A percentile compares a stretch with the other conserved stretches of the same genome.
Conservation (phyloP, 2,888 invertebrate species). For the Panorpa germanica region DNA sequence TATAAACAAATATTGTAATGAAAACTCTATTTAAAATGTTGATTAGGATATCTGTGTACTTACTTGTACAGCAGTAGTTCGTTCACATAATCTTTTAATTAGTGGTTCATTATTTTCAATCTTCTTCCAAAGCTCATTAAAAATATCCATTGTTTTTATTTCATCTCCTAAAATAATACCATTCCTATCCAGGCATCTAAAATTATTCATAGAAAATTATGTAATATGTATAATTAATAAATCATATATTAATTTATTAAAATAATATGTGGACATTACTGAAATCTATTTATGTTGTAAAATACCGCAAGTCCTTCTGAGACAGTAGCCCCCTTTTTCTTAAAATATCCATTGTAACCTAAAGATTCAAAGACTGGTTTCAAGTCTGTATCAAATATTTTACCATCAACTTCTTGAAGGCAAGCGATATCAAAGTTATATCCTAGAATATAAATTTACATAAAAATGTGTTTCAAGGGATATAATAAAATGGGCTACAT, state of each 20-base stretch:
- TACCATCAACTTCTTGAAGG: constrained; percentile 80
- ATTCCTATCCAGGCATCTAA: constrained; percentile 29
- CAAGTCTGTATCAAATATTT: constrained; percentile 52
- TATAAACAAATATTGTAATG: constrained; percentile 15
- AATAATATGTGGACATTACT: constrained; percentile 27
- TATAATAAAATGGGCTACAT: not conserved
- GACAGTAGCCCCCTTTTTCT: constrained; percentile 51
- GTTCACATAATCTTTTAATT: constrained; percentile 34
- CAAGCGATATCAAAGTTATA: constrained; percentile 83
- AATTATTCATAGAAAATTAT: constrained; percentile 13
- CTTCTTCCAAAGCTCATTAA: constrained; percentile 36
- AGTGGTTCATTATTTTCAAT: constrained; percentile 37
- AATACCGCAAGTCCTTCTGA: constrained; percentile 71
- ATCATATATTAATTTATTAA: constrained; percentile 7
- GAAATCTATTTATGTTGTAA: constrained; percentile 48
- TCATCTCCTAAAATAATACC: constrained; percentile 39
- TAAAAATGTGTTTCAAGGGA: constrained; percentile 1
- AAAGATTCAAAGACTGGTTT: constrained; percentile 32
- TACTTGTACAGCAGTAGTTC: constrained; percentile 51
- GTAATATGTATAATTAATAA: constrained; percentile 6
- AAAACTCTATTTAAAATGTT: constrained; percentile 5
- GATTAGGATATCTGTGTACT: constrained; percentile 1
- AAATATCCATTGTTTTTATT: constrained; percentile 28
- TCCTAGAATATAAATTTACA: constrained; percentile 26
- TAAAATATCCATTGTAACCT: constrained; percentile 39